A percentile compares a stretch with the other conserved stretches of the same genome.
Conservation (phyloP, 2,888 invertebrate genomes). For the Phyllotreta cruciferae region DNA sequence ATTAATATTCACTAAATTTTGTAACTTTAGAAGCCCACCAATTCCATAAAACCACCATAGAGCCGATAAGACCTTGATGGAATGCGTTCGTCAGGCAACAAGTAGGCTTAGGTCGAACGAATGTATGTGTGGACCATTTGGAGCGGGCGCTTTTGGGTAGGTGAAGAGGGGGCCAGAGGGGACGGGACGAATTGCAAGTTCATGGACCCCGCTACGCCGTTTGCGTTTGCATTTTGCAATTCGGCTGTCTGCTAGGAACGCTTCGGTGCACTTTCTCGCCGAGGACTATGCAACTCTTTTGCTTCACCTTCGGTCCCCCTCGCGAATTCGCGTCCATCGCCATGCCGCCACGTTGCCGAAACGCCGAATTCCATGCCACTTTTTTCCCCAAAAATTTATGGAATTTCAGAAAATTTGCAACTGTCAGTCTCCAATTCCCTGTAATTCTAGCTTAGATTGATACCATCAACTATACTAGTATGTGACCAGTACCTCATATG, state of each 20-base stretch:
- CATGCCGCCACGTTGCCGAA: slow-evolving; percentile 22
- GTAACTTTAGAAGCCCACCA: slow-evolving; percentile 11
- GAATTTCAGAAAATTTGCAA: too few relatives aligned
- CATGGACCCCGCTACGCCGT: slow-evolving; percentile 53
- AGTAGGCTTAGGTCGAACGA: slow-evolving; percentile 51
- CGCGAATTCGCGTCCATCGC: slow-evolving; percentile 23
- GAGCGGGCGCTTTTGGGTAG: slow-evolving; percentile 38
- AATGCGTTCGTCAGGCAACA: slow-evolving; percentile 48
- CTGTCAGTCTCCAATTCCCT: too few relatives aligned
- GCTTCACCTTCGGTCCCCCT: slow-evolving; percentile 44
- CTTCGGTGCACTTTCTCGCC: slow-evolving; percentile 61
- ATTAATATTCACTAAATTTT: too few relatives aligned
- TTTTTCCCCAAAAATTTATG: too few relatives aligned
- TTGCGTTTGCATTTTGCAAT: slow-evolving; percentile 48
- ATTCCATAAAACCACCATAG: slow-evolving; percentile 32
- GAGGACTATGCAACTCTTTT: slow-evolving; percentile 57
- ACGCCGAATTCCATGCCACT: background rate
- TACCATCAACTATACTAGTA: too few relatives aligned
- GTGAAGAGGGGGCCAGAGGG: slow-evolving; percentile 36
- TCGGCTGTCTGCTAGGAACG: slow-evolving; percentile 62
- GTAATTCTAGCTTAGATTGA: too few relatives aligned
- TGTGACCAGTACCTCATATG: too few relatives aligned
- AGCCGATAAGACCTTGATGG: slow-evolving; percentile 44
- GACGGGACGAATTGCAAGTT: slow-evolving; percentile 43
- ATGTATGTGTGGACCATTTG: background rate